Conservation (phyloP, 2,888 invertebrate species). For the Ectemnius cavifrons region DNA sequence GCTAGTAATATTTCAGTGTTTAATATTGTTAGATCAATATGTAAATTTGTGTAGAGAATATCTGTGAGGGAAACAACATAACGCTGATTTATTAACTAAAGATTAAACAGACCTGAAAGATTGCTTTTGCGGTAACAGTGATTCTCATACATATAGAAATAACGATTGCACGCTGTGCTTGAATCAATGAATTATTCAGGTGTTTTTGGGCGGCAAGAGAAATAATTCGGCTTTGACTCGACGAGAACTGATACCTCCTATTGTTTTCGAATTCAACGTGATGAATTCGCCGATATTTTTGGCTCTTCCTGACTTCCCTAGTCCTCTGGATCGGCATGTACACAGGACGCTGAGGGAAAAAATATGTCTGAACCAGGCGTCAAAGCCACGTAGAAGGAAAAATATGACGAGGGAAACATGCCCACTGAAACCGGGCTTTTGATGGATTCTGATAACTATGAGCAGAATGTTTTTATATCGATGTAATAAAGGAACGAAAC, state of each 20-base stretch:
- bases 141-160: too few relatives aligned
- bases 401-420: conserved; percentile 9
- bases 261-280: conserved; percentile 26
- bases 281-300: conserved; percentile 16
- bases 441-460: not conserved
- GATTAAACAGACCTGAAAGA: too few relatives aligned
- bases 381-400: not conserved
- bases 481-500: not conserved
- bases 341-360: not conserved
- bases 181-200: conserved; percentile 42
- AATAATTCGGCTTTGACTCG: conserved; percentile 47
- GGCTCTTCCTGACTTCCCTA: not conserved
- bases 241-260: conserved; percentile 29
- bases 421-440: conserved; percentile 1
- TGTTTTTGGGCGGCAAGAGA: conserved; percentile 37
- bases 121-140: too few relatives aligned
- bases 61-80: too few relatives aligned
- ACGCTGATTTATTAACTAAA: too few relatives aligned
- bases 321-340: conserved; percentile 11
- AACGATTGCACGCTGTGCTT: conserved; percentile 28
- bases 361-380: not conserved
- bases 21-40: too few relatives aligned
- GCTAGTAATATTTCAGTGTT: too few relatives aligned
- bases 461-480: not conserved
- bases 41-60: too few relatives aligned